Conservation (phyloP, 2,113 vertebrate species). For the Anarhynchus alexandrinus region DNA sequence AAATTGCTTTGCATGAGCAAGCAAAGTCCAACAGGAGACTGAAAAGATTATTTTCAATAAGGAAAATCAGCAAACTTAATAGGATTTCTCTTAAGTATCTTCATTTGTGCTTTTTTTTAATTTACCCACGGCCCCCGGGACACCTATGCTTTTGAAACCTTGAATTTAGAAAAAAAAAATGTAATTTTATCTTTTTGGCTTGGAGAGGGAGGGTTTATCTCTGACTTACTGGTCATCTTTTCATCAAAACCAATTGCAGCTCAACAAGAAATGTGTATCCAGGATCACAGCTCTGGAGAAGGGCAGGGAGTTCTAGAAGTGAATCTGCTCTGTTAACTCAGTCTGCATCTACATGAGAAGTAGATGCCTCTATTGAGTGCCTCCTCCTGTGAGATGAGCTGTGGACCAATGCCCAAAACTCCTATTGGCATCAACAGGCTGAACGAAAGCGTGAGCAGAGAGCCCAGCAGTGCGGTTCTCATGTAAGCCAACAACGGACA, state of each 20-base stretch:
- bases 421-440: neutral
- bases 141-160: neutral
- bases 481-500: slow-evolving; percentile 25
- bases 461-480: neutral
- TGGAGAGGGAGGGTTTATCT: neutral
- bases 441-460: neutral
- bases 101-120: neutral
- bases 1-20: neutral
- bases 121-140: neutral
- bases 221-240: neutral
- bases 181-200: rapidly evolving
- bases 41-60: neutral
- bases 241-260: neutral
- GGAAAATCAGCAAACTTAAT: neutral
- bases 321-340: neutral
- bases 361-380: neutral
- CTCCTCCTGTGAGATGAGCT: neutral
- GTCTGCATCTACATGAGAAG: neutral
- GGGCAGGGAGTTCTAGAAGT: neutral
- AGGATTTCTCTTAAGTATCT: neutral
- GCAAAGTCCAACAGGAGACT: neutral
- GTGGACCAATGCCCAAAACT: slow-evolving; percentile 26
- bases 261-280: neutral
- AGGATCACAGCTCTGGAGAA: neutral
- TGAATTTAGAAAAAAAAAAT: neutral